Base-by-base conservation (phyloP, 2,113 vertebrate genomes). In the Noctilio leporinus region DNA sequence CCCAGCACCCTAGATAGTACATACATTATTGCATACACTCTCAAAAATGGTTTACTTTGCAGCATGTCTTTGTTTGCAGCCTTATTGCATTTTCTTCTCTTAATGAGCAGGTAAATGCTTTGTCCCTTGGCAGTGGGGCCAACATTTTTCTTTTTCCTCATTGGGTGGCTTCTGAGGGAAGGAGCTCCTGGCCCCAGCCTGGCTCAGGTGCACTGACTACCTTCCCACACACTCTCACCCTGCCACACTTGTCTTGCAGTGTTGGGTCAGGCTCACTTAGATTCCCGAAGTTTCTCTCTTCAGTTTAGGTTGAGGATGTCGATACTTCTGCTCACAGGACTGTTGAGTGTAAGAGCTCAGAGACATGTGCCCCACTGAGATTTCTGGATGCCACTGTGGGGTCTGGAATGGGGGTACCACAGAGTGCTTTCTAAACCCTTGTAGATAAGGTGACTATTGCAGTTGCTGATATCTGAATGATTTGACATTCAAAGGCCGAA, bases 1-100 rank as follows among this genome's bases (percentile, higher is more conserved):
- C 22, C 22, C 12, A 19, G 0, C 10, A 28, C 20, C 30, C 16
- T 69, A 49, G 73, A 88, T 69, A 49, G 14, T 62, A 82, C 19
- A 53, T 47, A 5, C 45, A 69, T 94, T 95, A 82, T 75, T 75
- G 59, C 40, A 59, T 78, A 70, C 77, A 49, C 33, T 85, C 92
- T 40, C 53, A 86, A 86, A 75, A 96, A 47, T 51, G 77, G 43
- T 95, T 95, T 93, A 73, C 87, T 94, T 95, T 78, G 65, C 67
- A 91, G 67, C 85, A 95, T 62, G 38, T 8, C 81, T 93, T 67
- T 92, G 80, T 92, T 91, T 92, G 51, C 49, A 92, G 59, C 85
- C 59, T 94, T 28, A 22, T 19, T 85, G 75, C 47, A 65, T 75
- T 92, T 93, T 90, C 47, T 78, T 82, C 94, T 90, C 87, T 92